Evolutionary conservation across 2,797 vertebrate genomes (phyloP), one percentile per base, ranked within the genome.

Genomic region (Liparis tanakae): DNA sequence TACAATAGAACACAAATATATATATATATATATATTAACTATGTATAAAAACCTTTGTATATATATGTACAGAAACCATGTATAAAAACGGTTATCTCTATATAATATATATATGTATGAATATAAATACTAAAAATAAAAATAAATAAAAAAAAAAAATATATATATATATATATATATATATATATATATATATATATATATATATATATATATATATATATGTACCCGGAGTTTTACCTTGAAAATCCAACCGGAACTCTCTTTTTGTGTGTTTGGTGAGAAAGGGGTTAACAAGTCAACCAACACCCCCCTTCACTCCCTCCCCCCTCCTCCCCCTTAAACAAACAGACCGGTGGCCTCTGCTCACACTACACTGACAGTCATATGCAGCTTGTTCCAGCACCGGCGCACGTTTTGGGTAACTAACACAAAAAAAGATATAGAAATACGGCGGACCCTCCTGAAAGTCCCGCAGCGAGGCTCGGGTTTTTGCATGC

Each of bases 271-370:
- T 10, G 18, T 44, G 72, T 34, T 57, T 20, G 84, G 84, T 51
- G 6, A 76, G 61, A 59, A n/a, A 87, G 18, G 85, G 85, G 88
- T 91, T 88, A 91, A 89, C 10, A 33, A 41, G 69, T 54, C 4
- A 68, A 61, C 34, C 54, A 15, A 71, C 79, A 61, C 20, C 44
- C 76, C 58, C 62, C 30, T n/a, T 54, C 4, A 68, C 59, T 30
- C 54, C 14, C 69, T n/a, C 79, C 25, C 25, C n/a, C 46, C 41
- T 14, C 22, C 36, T 55, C 48, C 59, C 39, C 53, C 53, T 54
- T 61, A 10, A 17, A 46, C 68, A 18, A 72, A 76, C 79, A 66
- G 51, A 48, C 15, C 63, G 72, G 76, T 59, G 75, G 75, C 70
- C 84, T 70, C 60, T 43, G 68, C 20, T 50, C 67, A 50, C 66